These are phyloP conservation scores for Apodemia zela DNA, from an alignment of 2,888 invertebrate genomes.

Conservation along the genomic window DNA sequence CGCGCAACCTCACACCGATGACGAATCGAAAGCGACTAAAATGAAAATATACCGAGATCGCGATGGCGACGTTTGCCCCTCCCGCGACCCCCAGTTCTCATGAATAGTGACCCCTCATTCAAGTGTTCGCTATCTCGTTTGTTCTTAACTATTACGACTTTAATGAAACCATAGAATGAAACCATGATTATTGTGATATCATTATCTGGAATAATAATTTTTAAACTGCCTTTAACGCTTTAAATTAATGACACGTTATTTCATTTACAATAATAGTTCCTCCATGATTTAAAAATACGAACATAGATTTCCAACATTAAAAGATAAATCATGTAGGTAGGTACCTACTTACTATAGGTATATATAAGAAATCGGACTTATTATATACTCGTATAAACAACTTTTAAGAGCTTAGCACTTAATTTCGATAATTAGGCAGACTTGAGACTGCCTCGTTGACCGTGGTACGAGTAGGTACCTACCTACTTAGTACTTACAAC, in stretches of 20 bases:
- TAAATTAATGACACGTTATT: too few relatives aligned
- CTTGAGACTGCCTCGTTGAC: too few relatives aligned
- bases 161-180: constrained; percentile 21
- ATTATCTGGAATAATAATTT: background rate
- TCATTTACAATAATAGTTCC: too few relatives aligned
- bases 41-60: constrained; percentile 59
- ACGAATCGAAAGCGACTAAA: constrained; percentile 59
- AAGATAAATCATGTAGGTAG: too few relatives aligned
- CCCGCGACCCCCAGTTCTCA: constrained; percentile 38
- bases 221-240: background rate
- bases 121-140: constrained; percentile 51
- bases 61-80: constrained; percentile 58
- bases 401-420: too few relatives aligned
- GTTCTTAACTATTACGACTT: constrained; percentile 37
- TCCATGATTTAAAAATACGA: too few relatives aligned
- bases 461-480: too few relatives aligned
- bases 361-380: too few relatives aligned
- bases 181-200: constrained; percentile 26
- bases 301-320: constrained; percentile 36
- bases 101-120: constrained; percentile 69
- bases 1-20: constrained; percentile 38
- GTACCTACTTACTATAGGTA: background rate
- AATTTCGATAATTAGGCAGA: too few relatives aligned
- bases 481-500: too few relatives aligned
- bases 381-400: too few relatives aligned